Evolutionary conservation across 2,888 invertebrate species (phyloP).

Genomic region (Embidobia sp.): DNA sequence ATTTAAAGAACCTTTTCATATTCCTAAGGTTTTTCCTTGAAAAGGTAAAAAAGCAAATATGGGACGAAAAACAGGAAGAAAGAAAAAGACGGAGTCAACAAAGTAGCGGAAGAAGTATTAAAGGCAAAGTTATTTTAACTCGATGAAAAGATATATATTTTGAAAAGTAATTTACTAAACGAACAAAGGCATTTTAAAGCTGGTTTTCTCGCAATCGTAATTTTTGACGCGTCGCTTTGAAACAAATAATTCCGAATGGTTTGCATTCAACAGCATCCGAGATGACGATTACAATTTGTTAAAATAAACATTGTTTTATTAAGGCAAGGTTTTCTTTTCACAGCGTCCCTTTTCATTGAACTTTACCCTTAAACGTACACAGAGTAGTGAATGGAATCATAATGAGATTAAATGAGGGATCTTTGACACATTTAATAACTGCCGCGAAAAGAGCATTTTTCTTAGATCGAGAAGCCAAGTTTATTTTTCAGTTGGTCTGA

Average conservation of each 20-base stretch:
- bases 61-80: constrained; percentile 34
- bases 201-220: constrained; percentile 44
- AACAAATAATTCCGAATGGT: constrained; percentile 1
- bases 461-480: no score
- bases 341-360: constrained; percentile 4
- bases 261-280: no score
- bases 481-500: no score
- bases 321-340: not conserved
- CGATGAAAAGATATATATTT: constrained; percentile 41
- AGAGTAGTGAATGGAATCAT: constrained; percentile 1
- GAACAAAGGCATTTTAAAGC: constrained; percentile 43
- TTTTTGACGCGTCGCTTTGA: no score
- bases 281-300: not conserved
- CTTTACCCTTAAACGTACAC: constrained; percentile 28
- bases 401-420: constrained; percentile 24
- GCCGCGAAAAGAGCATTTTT: not conserved
- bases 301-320: constrained; percentile 10
- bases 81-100: constrained; percentile 29
- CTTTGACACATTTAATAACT: not conserved
- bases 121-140: constrained; percentile 22
- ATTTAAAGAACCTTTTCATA: not conserved
- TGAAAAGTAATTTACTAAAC: constrained; percentile 41
- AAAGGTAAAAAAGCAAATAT: constrained; percentile 35
- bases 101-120: constrained; percentile 50
- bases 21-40: constrained; percentile 7